Conservation (phyloP, 2,113 vertebrate genomes). For the Crotalus horridus region DNA sequence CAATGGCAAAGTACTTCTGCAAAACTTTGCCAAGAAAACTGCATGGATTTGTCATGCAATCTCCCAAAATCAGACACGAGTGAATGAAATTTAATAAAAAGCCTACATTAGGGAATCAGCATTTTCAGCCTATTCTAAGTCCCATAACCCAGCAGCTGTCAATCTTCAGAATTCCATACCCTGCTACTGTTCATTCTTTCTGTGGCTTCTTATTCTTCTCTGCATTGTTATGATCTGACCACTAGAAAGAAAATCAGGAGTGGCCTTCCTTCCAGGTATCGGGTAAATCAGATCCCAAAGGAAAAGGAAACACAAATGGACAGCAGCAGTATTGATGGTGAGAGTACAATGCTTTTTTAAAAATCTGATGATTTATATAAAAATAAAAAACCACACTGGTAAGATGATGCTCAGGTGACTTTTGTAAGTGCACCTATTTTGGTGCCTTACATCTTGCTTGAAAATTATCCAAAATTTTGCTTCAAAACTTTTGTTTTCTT, state of each 20-base stretch:
- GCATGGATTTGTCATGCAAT: background rate
- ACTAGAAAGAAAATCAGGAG: background rate
- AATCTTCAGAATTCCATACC: background rate
- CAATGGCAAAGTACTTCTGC: background rate
- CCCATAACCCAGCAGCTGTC: background rate
- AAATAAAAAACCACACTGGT: background rate
- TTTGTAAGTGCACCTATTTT: background rate
- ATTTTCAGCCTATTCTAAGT: background rate
- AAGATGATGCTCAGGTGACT: background rate
- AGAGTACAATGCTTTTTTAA: background rate
- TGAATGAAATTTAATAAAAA: background rate
- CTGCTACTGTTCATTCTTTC: background rate
- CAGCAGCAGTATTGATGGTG: background rate
- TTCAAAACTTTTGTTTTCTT: background rate
- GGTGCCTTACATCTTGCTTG: background rate
- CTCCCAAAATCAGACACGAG: background rate
- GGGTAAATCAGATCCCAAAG: background rate
- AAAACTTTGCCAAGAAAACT: background rate
- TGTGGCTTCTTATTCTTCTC: background rate
- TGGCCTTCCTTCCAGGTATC: background rate
- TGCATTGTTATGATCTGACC: background rate
- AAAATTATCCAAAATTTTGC: background rate
- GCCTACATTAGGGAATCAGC: background rate
- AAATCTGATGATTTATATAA: background rate
- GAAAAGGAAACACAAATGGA: background rate